Conservation (phyloP, 1,140 invertebrate genomes). For the Drosophila funebris region DNA sequence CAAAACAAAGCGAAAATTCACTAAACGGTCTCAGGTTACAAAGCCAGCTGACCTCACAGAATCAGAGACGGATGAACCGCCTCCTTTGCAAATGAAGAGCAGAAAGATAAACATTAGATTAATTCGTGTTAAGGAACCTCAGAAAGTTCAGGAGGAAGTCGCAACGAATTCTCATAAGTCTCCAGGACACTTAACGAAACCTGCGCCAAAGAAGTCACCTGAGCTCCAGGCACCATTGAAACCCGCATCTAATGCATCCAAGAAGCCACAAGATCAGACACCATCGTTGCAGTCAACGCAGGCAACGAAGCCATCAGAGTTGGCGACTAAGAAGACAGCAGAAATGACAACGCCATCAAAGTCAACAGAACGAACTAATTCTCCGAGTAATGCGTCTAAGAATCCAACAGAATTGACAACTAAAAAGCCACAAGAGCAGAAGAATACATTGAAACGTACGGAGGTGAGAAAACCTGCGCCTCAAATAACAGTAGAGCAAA, state of each 20-base stretch:
- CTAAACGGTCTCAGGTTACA: not conserved
- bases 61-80: slow-evolving; percentile 9
- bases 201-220: too few relatives aligned
- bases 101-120: slow-evolving; percentile 10
- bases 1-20: slow-evolving; percentile 11
- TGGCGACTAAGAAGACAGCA: not conserved
- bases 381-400: not conserved
- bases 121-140: not conserved
- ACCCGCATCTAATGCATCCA: not conserved
- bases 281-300: not conserved
- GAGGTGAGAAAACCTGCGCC: too few relatives aligned
- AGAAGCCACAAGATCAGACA: not conserved
- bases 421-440: not conserved
- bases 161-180: not conserved
- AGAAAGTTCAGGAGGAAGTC: not conserved
- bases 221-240: not conserved
- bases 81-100: not conserved
- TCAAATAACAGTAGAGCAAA: not conserved
- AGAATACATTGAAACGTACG: not conserved
- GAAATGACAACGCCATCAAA: not conserved
- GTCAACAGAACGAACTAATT: not conserved
- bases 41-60: not conserved
- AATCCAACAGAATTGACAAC: not conserved
- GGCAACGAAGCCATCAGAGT: not conserved
- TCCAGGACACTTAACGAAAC: too few relatives aligned